Evolutionary conservation across 1,140 invertebrate genomes (phyloP), one percentile per base, ranked within the genome.

Genomic region (Aradophagus sp.): DNA sequence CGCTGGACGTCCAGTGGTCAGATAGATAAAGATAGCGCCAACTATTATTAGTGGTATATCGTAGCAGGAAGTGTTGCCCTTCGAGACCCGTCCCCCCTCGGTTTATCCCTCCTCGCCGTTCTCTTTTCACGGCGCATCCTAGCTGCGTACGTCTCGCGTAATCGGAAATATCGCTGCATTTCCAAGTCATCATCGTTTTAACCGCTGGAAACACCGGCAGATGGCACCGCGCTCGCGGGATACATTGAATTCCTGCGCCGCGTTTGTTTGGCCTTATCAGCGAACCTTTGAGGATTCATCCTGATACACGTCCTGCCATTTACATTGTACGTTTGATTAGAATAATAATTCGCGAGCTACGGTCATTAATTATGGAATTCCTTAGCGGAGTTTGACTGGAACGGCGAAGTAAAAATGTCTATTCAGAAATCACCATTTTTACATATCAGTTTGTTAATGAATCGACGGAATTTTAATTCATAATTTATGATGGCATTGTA

Each of bases 31-130:
- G 58, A 62, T 70, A 71, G 41, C 39, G 53, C 26, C 32, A 50
- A 59, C 68, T 65, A 65, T 65, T 71, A 71, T 71, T 71, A 71
- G 59, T 47, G 52, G 20, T 65, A 45, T 71, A 71, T 71, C 59
- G 59, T 41, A 65, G 39, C 68, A 71, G 68, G 61, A 71, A 71
- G 68, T 50, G 59, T 52, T 47, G 45, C 44, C 47, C 47, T 53
- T 44, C 58, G 12, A 6, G 23, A n/a, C n/a, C 23, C 19, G 15
- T 17, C 26, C 20, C n/a, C 35, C 42, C 20, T 23, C 13, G 6
- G 19, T 34, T 53, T 68, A 39, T 53, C 42, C 16, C 44, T 41
- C 16, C 50, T 69, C 39, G 58, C 44, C 52, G 36, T 12, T 16
- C 17, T 50, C 52, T 44, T 47, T 47, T 50, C 52, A 29, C 47